Percentiles rank a stretch among this genome's conserved stretches.
Evolutionary conservation across 2,113 vertebrate species (phyloP).

Genomic region (Dipodomys merriami): DNA sequence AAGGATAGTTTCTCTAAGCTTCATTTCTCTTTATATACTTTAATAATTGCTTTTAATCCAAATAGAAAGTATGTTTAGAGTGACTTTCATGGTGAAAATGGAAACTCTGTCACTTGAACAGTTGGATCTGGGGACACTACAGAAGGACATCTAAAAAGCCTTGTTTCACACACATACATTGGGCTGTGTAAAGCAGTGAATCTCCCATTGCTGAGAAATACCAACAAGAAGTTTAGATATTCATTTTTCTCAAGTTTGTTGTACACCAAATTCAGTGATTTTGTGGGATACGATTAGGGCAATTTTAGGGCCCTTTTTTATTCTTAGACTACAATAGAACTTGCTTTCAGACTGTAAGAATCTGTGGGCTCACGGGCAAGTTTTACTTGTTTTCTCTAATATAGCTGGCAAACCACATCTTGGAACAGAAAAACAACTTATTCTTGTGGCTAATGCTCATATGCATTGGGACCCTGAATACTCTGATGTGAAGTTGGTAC

Average conservation of each 20-base stretch:
- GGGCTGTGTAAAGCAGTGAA: neutral
- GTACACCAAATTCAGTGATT: neutral
- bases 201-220: neutral
- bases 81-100: neutral
- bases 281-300: neutral
- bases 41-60: conserved; percentile 26
- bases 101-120: conserved; percentile 7
- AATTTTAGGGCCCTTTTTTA: neutral
- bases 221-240: neutral
- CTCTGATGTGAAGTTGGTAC: conserved; percentile 98
- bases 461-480: conserved; percentile 99
- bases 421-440: conserved; percentile 95
- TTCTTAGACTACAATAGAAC: neutral
- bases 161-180: neutral
- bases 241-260: neutral
- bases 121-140: neutral
- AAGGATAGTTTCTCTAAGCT: conserved; percentile 35
- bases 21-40: conserved; percentile 27
- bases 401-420: conserved; percentile 95
- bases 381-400: conserved; percentile 65
- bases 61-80: neutral
- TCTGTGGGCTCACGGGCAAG: neutral
- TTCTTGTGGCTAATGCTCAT: conserved; percentile 97
- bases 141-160: neutral
- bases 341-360: conserved; percentile 39